A percentile compares a stretch with the other conserved stretches of the same genome.
Conservation (phyloP, 2,888 invertebrate genomes). For the Endotricha flammealis region DNA sequence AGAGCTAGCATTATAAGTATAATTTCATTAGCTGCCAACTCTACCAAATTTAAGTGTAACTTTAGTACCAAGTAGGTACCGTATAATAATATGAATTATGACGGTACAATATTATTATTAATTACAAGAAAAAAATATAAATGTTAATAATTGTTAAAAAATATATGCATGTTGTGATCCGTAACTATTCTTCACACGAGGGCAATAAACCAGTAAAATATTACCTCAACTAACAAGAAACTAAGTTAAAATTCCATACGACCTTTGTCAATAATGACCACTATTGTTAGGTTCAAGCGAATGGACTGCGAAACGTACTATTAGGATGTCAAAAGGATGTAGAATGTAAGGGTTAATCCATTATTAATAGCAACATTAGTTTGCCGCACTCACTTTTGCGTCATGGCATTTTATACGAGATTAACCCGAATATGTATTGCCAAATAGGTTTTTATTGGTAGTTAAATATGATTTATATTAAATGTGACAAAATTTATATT, state of each 20-base stretch:
- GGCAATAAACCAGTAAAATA: conserved; percentile 5
- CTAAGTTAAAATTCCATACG: conserved; percentile 7
- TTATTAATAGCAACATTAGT: conserved; percentile 3
- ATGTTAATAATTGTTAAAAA: no score
- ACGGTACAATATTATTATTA: no score
- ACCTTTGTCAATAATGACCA: conserved; percentile 6
- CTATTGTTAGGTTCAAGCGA: conserved; percentile 8
- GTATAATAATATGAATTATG: no score
- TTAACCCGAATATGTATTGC: neutral
- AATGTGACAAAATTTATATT: neutral
- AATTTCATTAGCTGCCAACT: no score
- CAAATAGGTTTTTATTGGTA: neutral
- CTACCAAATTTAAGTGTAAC: no score
- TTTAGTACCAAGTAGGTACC: no score
- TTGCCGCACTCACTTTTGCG: neutral
- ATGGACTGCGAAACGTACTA: conserved; percentile 10
- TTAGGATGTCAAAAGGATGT: conserved; percentile 7
- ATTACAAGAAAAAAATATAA: no score
- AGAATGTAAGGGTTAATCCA: conserved; percentile 8
- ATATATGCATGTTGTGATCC: no score
- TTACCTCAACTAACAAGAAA: conserved; percentile 1
- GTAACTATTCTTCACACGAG: no score
- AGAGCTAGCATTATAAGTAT: no score
- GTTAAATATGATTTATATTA: neutral
- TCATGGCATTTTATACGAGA: neutral